Percentiles rank a stretch among this genome's conserved stretches.
These are phyloP conservation scores for Tupaia tana DNA, from an alignment of 2,113 vertebrate genomes.

Conservation along the genomic window DNA sequence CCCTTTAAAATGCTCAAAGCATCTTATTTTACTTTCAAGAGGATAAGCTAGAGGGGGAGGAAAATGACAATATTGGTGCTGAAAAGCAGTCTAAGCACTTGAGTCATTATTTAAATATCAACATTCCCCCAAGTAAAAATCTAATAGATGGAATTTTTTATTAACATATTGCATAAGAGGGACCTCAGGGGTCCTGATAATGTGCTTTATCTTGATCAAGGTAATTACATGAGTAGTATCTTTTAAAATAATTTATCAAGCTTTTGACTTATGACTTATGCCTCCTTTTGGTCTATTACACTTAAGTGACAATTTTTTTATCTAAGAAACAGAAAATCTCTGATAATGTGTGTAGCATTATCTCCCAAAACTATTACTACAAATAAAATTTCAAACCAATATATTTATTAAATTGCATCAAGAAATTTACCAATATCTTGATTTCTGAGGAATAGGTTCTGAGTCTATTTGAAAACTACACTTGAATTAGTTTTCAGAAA, in stretches of 20 bases:
- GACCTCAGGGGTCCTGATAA: background rate
- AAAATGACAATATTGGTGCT: background rate
- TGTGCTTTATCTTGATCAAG: background rate
- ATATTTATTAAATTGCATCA: background rate
- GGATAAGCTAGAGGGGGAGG: background rate
- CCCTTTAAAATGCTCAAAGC: background rate
- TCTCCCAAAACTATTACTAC: background rate
- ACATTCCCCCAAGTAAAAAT: background rate
- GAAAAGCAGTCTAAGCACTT: constrained; percentile 43
- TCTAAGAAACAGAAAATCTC: background rate
- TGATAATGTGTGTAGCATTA: background rate
- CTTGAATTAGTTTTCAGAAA: background rate
- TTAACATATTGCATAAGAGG: background rate
- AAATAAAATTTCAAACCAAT: background rate
- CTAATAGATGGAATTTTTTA: background rate
- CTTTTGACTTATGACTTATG: background rate
- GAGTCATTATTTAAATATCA: background rate
- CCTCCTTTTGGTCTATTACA: background rate
- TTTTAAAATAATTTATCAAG: background rate
- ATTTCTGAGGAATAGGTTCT: constrained; percentile 14
- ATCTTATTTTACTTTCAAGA: constrained; percentile 42
- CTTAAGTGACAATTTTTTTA: background rate
- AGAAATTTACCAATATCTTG: background rate
- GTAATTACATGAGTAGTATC: background rate
- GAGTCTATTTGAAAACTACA: constrained; percentile 25